These are phyloP conservation scores for Ichneumon xanthorius DNA, from an alignment of 2,888 invertebrate species.

Conservation along the genomic window DNA sequence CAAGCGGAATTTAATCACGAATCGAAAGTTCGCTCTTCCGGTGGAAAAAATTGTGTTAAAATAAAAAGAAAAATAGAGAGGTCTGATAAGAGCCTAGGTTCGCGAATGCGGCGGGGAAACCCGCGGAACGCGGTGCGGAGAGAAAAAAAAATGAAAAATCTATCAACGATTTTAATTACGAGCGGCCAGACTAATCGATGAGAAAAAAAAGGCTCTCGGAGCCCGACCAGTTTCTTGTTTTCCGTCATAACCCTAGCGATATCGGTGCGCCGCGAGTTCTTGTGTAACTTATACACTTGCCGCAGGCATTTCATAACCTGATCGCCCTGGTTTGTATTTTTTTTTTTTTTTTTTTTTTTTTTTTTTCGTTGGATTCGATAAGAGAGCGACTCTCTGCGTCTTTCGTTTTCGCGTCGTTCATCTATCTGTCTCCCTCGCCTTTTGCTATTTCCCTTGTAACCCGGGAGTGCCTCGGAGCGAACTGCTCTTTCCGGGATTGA, in stretches of 20 bases:
- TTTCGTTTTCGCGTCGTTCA: neutral
- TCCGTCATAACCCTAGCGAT: constrained; percentile 49
- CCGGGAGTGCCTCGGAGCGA: constrained; percentile 27
- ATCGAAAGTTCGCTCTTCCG: constrained; percentile 40
- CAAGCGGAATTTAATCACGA: constrained; percentile 46
- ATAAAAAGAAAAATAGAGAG: constrained; percentile 3
- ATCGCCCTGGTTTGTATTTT: constrained; percentile 54
- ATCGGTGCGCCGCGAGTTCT: constrained; percentile 42
- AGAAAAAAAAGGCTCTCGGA: neutral
- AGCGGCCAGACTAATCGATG: constrained; percentile 34
- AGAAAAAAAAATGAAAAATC: constrained; percentile 28
- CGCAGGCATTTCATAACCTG: constrained; percentile 68
- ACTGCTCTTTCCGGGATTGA: constrained; percentile 61
- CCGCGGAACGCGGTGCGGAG: neutral
- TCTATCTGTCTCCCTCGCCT: neutral
- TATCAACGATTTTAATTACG: constrained; percentile 59
- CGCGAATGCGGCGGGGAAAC: constrained; percentile 23
- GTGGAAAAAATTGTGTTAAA: neutral
- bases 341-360: constrained; percentile 34
- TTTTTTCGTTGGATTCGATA: constrained; percentile 48
- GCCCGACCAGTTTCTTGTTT: constrained; percentile 60
- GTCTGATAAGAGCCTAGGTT: constrained; percentile 24
- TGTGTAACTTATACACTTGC: constrained; percentile 64
- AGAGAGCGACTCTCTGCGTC: constrained; percentile 26
- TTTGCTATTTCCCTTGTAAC: constrained; percentile 7